A percentile compares a stretch with the other conserved stretches of the same genome.
phyloP scores from a whole-genome alignment of 2,113 vertebrate species.

The Chelonoidis abingdonii region DNA sequence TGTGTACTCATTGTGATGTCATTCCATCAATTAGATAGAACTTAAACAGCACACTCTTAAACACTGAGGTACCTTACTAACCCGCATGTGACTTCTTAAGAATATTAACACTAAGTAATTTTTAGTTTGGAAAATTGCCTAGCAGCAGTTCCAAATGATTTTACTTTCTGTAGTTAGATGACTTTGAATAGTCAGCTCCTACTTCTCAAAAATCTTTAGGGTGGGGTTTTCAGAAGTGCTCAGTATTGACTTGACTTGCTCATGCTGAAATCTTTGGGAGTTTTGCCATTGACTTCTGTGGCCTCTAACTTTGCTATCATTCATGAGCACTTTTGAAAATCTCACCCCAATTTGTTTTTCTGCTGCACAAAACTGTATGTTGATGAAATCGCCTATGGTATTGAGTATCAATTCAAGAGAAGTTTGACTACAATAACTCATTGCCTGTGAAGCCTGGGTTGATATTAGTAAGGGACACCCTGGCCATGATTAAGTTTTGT shows the following conservation, averaged over 20 bases:
- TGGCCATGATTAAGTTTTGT: neutral
- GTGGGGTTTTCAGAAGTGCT: neutral
- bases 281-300: neutral
- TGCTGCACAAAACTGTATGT: neutral
- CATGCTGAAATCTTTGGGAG: neutral
- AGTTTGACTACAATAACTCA: neutral
- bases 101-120: neutral
- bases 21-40: neutral
- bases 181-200: neutral
- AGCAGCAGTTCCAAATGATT: conserved; percentile 31
- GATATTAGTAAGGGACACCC: neutral
- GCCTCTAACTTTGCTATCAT: neutral
- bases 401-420: neutral
- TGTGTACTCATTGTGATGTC: neutral
- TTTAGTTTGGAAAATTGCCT: neutral
- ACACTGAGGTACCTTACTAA: neutral
- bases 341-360: neutral
- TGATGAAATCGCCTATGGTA: neutral
- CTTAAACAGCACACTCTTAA: neutral
- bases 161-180: neutral
- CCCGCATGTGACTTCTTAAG: neutral
- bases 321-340: neutral
- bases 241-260: neutral
- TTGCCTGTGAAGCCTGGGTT: neutral
- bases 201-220: neutral